phyloP scores from a whole-genome alignment of 2,113 vertebrate genomes.

The Dipodomys spectabilis region DNA sequence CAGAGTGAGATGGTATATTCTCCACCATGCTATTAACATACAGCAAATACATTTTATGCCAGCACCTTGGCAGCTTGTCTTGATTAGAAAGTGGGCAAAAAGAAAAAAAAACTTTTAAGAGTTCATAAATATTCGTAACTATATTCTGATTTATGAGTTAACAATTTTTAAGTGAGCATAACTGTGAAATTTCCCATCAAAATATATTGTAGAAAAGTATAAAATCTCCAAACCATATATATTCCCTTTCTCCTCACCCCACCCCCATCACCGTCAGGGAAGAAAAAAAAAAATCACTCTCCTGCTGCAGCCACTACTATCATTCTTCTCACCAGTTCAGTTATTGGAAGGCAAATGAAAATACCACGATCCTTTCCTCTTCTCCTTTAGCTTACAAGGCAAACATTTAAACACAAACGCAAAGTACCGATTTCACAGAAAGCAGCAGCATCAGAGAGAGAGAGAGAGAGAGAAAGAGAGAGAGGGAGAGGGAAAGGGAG shows the following conservation, averaged over 20 bases:
- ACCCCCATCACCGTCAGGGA: conserved; percentile 71
- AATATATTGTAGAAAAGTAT: conserved; percentile 53
- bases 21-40: conserved; percentile 77
- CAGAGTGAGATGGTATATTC: conserved; percentile 76
- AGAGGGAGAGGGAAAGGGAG: conserved; percentile 80
- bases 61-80: conserved; percentile 75
- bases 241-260: conserved; percentile 60
- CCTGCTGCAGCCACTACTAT: conserved; percentile 76
- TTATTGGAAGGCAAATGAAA: conserved; percentile 88
- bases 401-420: conserved; percentile 81
- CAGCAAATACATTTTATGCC: conserved; percentile 80
- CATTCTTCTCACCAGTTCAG: conserved; percentile 80
- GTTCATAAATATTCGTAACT: conserved; percentile 83
- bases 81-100: conserved; percentile 77
- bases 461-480: conserved; percentile 86
- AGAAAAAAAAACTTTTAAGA: conserved; percentile 85
- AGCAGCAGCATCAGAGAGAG: conserved; percentile 86
- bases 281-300: conserved; percentile 79
- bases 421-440: conserved; percentile 85
- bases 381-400: conserved; percentile 79
- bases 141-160: conserved; percentile 81
- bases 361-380: conserved; percentile 83
- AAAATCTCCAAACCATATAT: background rate
- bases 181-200: conserved; percentile 75
- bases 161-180: conserved; percentile 78